Evolutionary conservation across 2,113 vertebrate species (phyloP), one percentile per base, ranked within the genome.

Genomic region (Pyrgilauda ruficollis): DNA sequence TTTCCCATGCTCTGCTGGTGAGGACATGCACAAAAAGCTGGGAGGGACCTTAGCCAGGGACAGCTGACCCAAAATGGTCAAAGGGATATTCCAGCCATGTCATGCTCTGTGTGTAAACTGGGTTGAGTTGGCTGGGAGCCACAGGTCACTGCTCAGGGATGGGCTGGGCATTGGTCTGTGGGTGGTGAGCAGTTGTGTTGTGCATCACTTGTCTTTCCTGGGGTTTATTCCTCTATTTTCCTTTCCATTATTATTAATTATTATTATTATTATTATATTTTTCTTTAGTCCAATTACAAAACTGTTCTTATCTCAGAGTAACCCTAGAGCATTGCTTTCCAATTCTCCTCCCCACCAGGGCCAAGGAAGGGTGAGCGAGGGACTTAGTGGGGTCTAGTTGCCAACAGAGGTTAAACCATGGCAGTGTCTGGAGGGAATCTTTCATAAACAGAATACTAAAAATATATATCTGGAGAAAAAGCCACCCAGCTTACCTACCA

Each of bases 321-420:
- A 69, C 30, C 26, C 63, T 35, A 0, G 0, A 62, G 18, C 24
- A 62, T 62, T 76, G 31, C 30, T 63, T 63, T 62, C 21, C n/a
- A 35, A 2, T 28, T 62, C 30, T 83, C 28, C 33, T 75, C 41
- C 53, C 41, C 21, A 13, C 26, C 26, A 55, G 46, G 37, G 39
- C 37, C 5, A 35, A 22, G 20, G 39, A 12, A 46, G 61, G 30
- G 24, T 41, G 55, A 55, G 21, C 0, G 0, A 68, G 24, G 22
- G 21, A 47, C 55, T 76, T 26, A 55, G 26, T 62, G 41, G 30
- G 21, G 6, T 22, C 47, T 23, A 6, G 10, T 27, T 69, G 35
- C 47, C 26, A 35, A 4, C 8, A 2, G 1, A 47, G 20, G 7
- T 74, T 41, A 47, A 52, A 75, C 44, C 31, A 23, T 49, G 28